Conservation (phyloP, 2,113 vertebrate species). For the Tachycineta bicolor region DNA sequence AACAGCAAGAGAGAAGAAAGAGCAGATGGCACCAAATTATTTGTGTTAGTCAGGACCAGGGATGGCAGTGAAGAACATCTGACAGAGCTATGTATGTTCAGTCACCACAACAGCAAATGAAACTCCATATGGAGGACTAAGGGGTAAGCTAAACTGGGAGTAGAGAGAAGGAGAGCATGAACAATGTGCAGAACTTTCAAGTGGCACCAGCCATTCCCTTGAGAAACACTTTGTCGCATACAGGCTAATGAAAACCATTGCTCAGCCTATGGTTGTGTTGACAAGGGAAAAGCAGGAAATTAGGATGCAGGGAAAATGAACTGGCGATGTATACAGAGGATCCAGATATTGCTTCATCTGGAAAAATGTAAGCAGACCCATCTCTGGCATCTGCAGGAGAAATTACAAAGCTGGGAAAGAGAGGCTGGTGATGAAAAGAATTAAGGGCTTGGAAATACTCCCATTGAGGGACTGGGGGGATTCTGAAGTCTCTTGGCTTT, state of each 20-base stretch:
- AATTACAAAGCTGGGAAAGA: conserved; percentile 31
- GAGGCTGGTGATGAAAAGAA: conserved; percentile 30
- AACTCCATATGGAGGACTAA: not conserved
- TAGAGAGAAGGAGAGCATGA: not conserved
- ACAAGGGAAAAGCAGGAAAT: conserved; percentile 28
- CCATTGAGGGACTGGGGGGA: not conserved
- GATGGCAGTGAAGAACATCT: conserved; percentile 5
- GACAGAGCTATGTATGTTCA: not conserved
- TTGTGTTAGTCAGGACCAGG: not conserved
- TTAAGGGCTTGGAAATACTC: conserved; percentile 6
- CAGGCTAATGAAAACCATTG: conserved; percentile 35
- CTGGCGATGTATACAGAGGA: not conserved
- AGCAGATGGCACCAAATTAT: conserved; percentile 17
- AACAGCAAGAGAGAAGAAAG: conserved; percentile 24
- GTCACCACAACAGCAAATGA: not conserved
- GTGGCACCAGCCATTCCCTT: not conserved
- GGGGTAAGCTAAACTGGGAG: not conserved
- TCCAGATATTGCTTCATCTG: conserved; percentile 20
- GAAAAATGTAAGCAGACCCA: conserved; percentile 4
- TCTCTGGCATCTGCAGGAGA: conserved; percentile 36
- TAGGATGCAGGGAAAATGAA: not conserved
- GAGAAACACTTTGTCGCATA: not conserved
- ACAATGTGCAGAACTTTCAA: not conserved
- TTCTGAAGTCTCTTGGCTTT: not conserved
- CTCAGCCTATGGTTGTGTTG: not conserved